These are phyloP conservation scores for Bugula neritina DNA, from an alignment of 2,888 invertebrate species.

Conservation along the genomic window DNA sequence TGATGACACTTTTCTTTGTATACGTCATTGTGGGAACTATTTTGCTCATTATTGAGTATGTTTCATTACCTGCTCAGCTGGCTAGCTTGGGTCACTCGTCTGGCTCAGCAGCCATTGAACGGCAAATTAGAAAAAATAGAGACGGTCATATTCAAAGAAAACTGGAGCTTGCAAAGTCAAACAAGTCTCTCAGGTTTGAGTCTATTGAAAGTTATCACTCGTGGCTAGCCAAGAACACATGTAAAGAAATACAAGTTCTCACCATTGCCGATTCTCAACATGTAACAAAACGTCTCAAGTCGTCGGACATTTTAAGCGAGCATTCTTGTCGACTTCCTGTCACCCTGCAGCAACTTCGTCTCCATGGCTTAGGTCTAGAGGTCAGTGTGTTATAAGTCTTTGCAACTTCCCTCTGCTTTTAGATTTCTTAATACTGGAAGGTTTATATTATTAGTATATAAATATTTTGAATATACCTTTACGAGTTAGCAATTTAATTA, in stretches of 20 bases:
- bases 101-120: not conserved
- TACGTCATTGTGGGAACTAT: too few relatives aligned
- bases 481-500: too few relatives aligned
- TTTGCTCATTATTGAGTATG: too few relatives aligned
- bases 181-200: not conserved
- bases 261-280: not conserved
- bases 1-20: too few relatives aligned
- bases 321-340: not conserved
- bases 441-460: too few relatives aligned
- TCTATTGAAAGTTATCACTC: not conserved
- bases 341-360: not conserved
- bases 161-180: not conserved
- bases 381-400: too few relatives aligned
- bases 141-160: not conserved
- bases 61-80: too few relatives aligned
- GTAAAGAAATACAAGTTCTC: not conserved
- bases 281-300: not conserved
- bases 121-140: not conserved
- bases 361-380: not conserved
- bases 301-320: not conserved
- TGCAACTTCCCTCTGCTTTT: too few relatives aligned
- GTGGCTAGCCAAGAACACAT: not conserved
- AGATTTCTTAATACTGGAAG: too few relatives aligned
- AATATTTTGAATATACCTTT: too few relatives aligned
- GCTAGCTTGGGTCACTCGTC: not conserved